Evolutionary conservation across 1,140 invertebrate species (phyloP).

Genomic region (Grapholita molesta): DNA sequence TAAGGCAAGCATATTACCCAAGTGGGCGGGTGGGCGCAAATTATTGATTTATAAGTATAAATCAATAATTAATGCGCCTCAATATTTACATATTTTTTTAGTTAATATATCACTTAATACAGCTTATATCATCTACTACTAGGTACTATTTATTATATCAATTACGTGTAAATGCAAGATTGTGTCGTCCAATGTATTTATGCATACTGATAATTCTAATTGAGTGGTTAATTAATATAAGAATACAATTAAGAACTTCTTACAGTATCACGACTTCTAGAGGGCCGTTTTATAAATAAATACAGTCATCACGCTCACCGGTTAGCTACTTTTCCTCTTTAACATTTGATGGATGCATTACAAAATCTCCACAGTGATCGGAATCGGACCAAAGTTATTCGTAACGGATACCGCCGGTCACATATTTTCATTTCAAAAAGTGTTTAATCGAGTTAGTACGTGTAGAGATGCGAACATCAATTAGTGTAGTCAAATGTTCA

Average conservation of each 20-base stretch:
- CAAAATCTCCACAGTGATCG: not conserved
- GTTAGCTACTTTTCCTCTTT: conserved; percentile 6
- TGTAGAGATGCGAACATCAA: conserved; percentile 26
- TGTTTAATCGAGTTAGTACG: not conserved
- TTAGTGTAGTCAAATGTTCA: conserved; percentile 47
- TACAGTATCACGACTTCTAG: not conserved
- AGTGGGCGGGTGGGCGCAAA: too few species aligned
- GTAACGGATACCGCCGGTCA: not conserved
- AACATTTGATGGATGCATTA: not conserved
- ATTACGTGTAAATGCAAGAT: not conserved
- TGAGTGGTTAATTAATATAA: not conserved
- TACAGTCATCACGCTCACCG: not conserved
- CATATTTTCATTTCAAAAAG: not conserved
- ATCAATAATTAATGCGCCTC: too few species aligned
- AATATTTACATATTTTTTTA: too few species aligned
- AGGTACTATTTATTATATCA: too few species aligned
- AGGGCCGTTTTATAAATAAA: conserved; percentile 2
- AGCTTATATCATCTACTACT: too few species aligned
- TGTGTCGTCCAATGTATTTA: not conserved
- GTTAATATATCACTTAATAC: too few species aligned
- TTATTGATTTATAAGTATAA: too few species aligned
- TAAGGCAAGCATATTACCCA: too few species aligned
- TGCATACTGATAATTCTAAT: not conserved
- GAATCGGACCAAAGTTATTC: not conserved
- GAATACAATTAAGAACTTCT: not conserved